phyloP scores from a whole-genome alignment of 2,797 vertebrate genomes.

The Xyrichtys novacula region DNA sequence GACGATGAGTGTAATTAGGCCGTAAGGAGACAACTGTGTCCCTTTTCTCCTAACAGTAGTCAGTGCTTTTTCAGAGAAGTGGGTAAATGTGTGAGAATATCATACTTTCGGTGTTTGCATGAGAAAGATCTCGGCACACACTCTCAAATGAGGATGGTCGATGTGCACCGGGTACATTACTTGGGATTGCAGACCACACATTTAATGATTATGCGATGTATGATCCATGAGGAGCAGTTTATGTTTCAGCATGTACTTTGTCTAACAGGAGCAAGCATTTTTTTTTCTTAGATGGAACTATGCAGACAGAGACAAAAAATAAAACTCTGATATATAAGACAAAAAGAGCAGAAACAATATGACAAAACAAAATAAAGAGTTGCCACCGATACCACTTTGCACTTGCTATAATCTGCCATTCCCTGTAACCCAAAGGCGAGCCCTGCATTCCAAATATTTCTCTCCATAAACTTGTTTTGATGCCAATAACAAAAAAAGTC shows the following conservation, averaged over 20 bases:
- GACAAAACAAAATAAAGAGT: slow-evolving; percentile 79
- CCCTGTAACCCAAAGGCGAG: slow-evolving; percentile 68
- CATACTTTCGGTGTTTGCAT: slow-evolving; percentile 41
- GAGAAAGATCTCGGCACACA: slow-evolving; percentile 65
- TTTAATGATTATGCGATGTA: slow-evolving; percentile 39
- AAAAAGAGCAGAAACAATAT: slow-evolving; percentile 46
- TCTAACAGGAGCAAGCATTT: slow-evolving; percentile 31
- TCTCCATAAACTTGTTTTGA: not conserved
- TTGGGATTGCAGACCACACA: slow-evolving; percentile 48
- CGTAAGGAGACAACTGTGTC: not conserved
- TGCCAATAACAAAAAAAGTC: too few relatives aligned
- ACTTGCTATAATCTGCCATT: slow-evolving; percentile 58
- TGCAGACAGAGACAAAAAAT: slow-evolving; percentile 30
- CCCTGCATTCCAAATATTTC: slow-evolving; percentile 6
- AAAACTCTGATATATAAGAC: not conserved
- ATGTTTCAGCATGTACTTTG: slow-evolving; percentile 23
- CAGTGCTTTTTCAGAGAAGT: slow-evolving; percentile 18
- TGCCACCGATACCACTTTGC: slow-evolving; percentile 62
- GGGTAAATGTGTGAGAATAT: slow-evolving; percentile 13
- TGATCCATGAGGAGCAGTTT: not conserved
- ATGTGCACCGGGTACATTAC: slow-evolving; percentile 62
- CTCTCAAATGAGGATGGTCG: slow-evolving; percentile 25
- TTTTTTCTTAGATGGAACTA: slow-evolving; percentile 48
- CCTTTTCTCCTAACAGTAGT: slow-evolving; percentile 10
- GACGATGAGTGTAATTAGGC: slow-evolving; percentile 21